Base-by-base conservation (phyloP, 1,140 invertebrate genomes). In the Araneus ventricosus region DNA sequence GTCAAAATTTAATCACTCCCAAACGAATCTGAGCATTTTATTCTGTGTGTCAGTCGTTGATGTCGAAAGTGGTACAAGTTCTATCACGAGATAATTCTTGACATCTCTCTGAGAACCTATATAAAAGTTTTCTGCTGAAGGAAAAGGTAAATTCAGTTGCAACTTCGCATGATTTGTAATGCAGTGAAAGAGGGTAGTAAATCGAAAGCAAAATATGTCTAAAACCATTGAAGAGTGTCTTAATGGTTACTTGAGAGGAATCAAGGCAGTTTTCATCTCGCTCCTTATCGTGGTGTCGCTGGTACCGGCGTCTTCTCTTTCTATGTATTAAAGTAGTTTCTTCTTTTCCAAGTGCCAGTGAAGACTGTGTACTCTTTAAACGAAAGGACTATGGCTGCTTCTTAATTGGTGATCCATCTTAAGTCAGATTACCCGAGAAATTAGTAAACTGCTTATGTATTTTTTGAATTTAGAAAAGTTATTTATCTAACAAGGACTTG, bases 1-100 rank as follows among this genome's bases (percentile, higher is more conserved):
- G 39, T 82, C 80, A 82, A 82, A 82, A 82, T 82, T 80, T 82
- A 82, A 82, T 82, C 80, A 27, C 41, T 82, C 7, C 41, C 80
- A 82, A 82, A 82, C 80, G 80, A 82, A 82, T 82, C 80, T 82
- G 6, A 6, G 37, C 3, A 82, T 41, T 45, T 39, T 14, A 82
- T 82, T 27, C 17, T 22, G 39, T 52, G n/a, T 41, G 24, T 14
- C 22, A 7, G 2, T 27, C 7, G 4, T 24, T 82, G 2, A 41
- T 22, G 2, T 41, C 24, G 7, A 1, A n/a, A 82, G 39, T 45
- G 41, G 41, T 45, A 24, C 39, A 82, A 82, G 80, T 82, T 8
- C 4, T n/a, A 14, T 14, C 22, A 45, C n/a, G 30, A 3, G 24
- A 27, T 2, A n/a, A 34, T 37, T 34, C 8, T 75, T 34, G 34